phyloP scores from a whole-genome alignment of 2,797 vertebrate species.

The Synanceia verrucosa region DNA sequence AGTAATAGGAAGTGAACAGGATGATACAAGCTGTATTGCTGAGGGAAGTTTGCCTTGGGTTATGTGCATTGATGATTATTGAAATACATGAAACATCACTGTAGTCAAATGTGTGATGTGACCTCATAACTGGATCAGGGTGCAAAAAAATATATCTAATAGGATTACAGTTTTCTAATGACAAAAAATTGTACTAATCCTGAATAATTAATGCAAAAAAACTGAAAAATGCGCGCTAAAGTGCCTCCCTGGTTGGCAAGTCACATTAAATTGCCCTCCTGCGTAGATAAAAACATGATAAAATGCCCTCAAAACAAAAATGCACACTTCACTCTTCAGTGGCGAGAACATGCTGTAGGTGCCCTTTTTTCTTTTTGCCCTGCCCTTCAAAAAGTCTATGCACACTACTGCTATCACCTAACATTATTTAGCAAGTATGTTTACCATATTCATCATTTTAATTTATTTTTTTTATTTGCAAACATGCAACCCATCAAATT shows the following conservation, averaged over 20 bases:
- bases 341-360: no score
- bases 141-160: background rate
- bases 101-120: background rate
- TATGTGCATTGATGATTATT: background rate
- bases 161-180: background rate
- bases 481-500: background rate
- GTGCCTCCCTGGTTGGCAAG: no score
- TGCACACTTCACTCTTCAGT: no score
- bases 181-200: background rate
- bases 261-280: no score
- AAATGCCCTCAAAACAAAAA: no score
- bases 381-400: no score
- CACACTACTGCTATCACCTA: conserved; percentile 1
- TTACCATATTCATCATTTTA: background rate
- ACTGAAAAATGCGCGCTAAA: no score
- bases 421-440: background rate
- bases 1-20: background rate
- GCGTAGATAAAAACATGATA: no score
- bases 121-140: background rate
- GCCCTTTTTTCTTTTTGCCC: no score
- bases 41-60: background rate
- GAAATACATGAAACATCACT: background rate
- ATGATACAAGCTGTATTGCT: background rate
- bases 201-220: background rate
- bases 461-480: background rate